Conservation (phyloP, 2,113 vertebrate species). For the Python bivittatus region DNA sequence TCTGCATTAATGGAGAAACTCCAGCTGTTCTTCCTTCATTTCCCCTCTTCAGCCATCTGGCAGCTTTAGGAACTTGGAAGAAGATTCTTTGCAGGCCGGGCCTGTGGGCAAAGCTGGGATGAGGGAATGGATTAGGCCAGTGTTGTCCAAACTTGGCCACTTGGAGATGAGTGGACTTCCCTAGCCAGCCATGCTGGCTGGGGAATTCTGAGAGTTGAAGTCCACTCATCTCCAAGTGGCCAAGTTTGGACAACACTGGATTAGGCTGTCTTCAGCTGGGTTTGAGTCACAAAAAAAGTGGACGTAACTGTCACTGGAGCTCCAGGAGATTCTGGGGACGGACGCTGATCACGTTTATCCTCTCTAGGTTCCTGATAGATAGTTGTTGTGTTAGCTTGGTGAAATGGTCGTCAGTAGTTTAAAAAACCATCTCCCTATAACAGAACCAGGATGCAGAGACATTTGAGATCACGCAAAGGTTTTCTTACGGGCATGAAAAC, state of each 20-base stretch:
- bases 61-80: not conserved
- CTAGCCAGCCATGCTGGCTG: not conserved
- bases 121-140: not conserved
- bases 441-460: too few species aligned
- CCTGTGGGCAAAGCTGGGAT: not conserved
- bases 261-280: not conserved
- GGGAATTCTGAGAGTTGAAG: not conserved
- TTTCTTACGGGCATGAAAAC: too few species aligned
- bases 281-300: not conserved
- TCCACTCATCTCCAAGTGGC: not conserved
- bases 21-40: not conserved
- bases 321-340: not conserved
- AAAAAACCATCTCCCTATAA: too few species aligned
- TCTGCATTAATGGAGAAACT: not conserved
- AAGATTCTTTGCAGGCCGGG: not conserved
- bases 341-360: too few species aligned
- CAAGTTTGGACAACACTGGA: not conserved
- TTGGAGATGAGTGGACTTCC: not conserved
- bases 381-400: too few species aligned
- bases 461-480: too few species aligned
- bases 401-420: too few species aligned
- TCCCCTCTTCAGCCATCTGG: not conserved
- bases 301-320: not conserved
- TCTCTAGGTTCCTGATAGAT: too few species aligned
- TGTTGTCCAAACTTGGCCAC: not conserved